These are phyloP conservation scores for Poecilus cupreus DNA, from an alignment of 2,888 invertebrate genomes.

Conservation along the genomic window DNA sequence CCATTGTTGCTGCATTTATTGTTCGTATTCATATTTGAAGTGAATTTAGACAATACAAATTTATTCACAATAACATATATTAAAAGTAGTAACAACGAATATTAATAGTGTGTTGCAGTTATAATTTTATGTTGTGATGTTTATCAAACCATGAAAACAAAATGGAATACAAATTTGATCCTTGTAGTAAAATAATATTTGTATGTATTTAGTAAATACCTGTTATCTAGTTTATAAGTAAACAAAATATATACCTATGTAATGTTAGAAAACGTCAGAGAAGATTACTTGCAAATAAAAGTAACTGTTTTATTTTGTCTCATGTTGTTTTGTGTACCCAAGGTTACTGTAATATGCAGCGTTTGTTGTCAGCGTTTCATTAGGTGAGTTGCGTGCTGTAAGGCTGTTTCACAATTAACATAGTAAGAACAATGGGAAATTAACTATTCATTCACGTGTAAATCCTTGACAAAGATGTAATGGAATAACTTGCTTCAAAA, in stretches of 20 bases:
- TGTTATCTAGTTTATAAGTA: not conserved
- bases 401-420: constrained; percentile 36
- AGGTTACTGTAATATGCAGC: not conserved
- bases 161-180: too few relatives aligned
- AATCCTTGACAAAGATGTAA: constrained; percentile 3
- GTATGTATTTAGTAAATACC: too few relatives aligned
- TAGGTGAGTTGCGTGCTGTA: constrained; percentile 14
- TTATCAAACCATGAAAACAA: not conserved
- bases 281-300: not conserved
- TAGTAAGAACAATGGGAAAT: constrained; percentile 36
- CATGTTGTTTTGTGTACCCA: not conserved
- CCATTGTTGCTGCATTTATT: too few relatives aligned
- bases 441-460: constrained; percentile 36
- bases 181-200: too few relatives aligned
- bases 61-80: too few relatives aligned
- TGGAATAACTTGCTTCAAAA: constrained; percentile 6
- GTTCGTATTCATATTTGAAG: too few relatives aligned
- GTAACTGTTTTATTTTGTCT: not conserved
- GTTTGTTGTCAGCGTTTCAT: constrained; percentile 30
- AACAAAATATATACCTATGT: not conserved
- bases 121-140: not conserved
- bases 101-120: too few relatives aligned
- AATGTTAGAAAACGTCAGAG: not conserved
- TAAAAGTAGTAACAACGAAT: too few relatives aligned
- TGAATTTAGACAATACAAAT: too few relatives aligned